Conservation (phyloP, 1,140 invertebrate species). For the Trachelipus rathkii region DNA sequence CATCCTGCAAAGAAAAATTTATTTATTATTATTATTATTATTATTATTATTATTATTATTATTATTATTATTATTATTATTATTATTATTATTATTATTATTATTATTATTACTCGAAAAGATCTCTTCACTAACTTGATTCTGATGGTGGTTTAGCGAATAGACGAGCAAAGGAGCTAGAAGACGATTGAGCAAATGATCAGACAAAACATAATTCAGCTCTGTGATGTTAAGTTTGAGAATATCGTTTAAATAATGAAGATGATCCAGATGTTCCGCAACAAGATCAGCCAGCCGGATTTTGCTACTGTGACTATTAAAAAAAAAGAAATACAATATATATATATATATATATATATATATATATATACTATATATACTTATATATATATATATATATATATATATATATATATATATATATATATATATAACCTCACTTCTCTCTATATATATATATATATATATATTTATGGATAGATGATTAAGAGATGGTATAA, state of each 20-base stretch:
- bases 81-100: no score
- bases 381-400: no score
- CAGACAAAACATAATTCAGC: slow-evolving; percentile 90
- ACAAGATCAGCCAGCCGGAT: slow-evolving; percentile 84
- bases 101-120: no score
- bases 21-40: no score
- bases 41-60: no score
- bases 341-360: slow-evolving; percentile 23
- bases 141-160: slow-evolving; percentile 60
- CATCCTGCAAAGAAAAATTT: slow-evolving; percentile 48
- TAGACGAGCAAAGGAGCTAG: slow-evolving; percentile 92
- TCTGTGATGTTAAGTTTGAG: slow-evolving; percentile 84
- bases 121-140: neutral
- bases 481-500: no score
- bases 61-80: no score
- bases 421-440: no score
- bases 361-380: no score
- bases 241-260: slow-evolving; percentile 98
- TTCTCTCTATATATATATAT: neutral
- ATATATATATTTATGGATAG: slow-evolving; percentile 4
- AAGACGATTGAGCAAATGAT: slow-evolving; percentile 88
- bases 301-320: slow-evolving; percentile 84
- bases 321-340: slow-evolving; percentile 51
- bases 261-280: slow-evolving; percentile 93
- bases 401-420: neutral